Evolutionary conservation across 1,140 invertebrate species (phyloP).

Genomic region (Drosophila virilis): DNA sequence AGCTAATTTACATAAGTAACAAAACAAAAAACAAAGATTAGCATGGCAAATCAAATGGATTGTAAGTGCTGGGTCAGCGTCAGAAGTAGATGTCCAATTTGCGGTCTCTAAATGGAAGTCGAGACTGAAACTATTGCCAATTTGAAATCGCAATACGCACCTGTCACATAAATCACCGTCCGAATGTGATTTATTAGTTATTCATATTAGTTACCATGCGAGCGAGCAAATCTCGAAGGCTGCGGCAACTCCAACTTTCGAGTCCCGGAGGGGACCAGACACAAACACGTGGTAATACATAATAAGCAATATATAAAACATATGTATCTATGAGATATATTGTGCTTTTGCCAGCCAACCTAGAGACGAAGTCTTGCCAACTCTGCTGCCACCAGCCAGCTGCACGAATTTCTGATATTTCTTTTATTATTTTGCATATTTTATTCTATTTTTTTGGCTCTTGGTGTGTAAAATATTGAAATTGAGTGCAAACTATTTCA

Average conservation of each 20-base stretch:
- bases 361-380: constrained; percentile 56
- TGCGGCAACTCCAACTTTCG: constrained; percentile 24
- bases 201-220: constrained; percentile 75
- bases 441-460: constrained; percentile 24
- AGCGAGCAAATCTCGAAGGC: constrained; percentile 40
- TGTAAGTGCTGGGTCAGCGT: constrained; percentile 11
- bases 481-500: constrained; percentile 82
- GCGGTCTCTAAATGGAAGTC: constrained; percentile 62
- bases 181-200: constrained; percentile 81
- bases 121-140: constrained; percentile 72
- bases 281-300: constrained; percentile 72
- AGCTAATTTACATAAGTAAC: constrained; percentile 53
- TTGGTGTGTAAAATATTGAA: constrained; percentile 77
- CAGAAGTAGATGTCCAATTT: constrained; percentile 64
- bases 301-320: constrained; percentile 74
- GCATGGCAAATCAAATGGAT: constrained; percentile 47
- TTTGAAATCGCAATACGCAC: constrained; percentile 82
- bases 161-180: constrained; percentile 80
- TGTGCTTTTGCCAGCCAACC: constrained; percentile 36
- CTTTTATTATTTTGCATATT: constrained; percentile 29
- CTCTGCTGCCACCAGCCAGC: constrained; percentile 29
- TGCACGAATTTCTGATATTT: constrained; percentile 37
- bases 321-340: constrained; percentile 73
- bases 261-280: constrained; percentile 59
- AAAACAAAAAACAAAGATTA: constrained; percentile 37